Percentiles rank a stretch among this genome's conserved stretches.
These are phyloP conservation scores for Urocyon cinereoargenteus DNA, from an alignment of 2,797 vertebrate genomes.

Conservation along the genomic window DNA sequence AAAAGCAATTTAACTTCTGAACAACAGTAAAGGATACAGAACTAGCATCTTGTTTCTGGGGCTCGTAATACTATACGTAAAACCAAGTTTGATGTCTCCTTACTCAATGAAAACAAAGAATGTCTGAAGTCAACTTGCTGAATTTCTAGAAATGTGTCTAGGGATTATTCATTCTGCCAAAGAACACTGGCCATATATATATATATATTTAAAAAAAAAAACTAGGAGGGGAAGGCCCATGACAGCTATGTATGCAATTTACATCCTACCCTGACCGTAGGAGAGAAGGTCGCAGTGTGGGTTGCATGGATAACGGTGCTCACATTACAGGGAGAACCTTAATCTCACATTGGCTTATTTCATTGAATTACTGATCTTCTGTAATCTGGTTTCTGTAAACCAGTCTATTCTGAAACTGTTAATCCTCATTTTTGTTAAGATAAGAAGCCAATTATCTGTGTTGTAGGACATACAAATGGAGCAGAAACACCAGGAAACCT, in stretches of 20 bases:
- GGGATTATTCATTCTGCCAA: not conserved
- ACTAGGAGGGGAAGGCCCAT: no score
- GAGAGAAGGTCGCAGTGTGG: not conserved
- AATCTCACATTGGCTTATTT: not conserved
- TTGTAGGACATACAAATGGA: not conserved
- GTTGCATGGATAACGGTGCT: not conserved
- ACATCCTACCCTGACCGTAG: not conserved
- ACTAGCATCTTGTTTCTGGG: not conserved
- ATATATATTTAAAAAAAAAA: not conserved
- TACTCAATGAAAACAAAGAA: constrained; percentile 28
- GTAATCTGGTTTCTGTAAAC: constrained; percentile 1
- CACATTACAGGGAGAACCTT: not conserved
- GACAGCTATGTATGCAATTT: not conserved
- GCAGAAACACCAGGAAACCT: not conserved
- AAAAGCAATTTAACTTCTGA: constrained; percentile 31
- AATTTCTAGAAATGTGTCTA: not conserved
- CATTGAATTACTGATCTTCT: not conserved
- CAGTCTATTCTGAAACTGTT: constrained; percentile 48
- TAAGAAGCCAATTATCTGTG: constrained; percentile 39
- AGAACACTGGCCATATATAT: not conserved
- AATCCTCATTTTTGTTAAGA: constrained; percentile 39
- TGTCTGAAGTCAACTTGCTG: not conserved
- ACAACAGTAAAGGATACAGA: not conserved
- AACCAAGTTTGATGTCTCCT: not conserved
- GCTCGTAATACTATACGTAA: not conserved